Conservation (phyloP, 2,797 vertebrate genomes). For the Ibycter americanus region DNA sequence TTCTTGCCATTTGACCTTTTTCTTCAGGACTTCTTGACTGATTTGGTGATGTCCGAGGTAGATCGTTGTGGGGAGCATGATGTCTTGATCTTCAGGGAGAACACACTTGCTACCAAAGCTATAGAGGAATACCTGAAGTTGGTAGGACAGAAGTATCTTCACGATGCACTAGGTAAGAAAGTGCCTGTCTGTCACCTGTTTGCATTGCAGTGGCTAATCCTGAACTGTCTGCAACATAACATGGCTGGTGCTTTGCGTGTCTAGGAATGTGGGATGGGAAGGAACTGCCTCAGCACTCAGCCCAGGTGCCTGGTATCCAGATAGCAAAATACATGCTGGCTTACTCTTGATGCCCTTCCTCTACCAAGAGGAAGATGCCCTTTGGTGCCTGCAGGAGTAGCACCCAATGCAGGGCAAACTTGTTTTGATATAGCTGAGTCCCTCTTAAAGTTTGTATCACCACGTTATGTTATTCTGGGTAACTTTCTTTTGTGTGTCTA, state of each 20-base stretch:
- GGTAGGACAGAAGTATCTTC: constrained; percentile 95
- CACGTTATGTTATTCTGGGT: neutral
- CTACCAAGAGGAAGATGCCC: neutral
- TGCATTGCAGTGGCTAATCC: neutral
- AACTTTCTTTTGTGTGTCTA: neutral
- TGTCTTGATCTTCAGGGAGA: constrained; percentile 96
- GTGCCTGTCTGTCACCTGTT: neutral
- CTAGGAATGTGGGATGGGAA: neutral
- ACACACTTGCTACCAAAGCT: constrained; percentile 95
- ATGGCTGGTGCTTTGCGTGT: neutral
- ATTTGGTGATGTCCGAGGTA: constrained; percentile 96
- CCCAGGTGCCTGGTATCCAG: neutral
- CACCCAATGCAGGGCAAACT: neutral
- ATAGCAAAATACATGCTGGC: neutral
- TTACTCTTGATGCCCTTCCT: neutral
- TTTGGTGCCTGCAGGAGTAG: neutral
- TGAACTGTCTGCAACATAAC: neutral
- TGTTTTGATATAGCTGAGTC: neutral
- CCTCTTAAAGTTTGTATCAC: neutral
- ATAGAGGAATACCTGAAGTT: constrained; percentile 96
- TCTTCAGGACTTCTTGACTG: constrained; percentile 92
- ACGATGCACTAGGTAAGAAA: constrained; percentile 90
- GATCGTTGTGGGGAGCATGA: constrained; percentile 96
- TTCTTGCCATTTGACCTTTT: constrained; percentile 48
- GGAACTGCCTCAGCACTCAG: neutral